These are phyloP conservation scores for Halocynthia roretzi DNA, from an alignment of 23 tunicate species.

Conservation along the genomic window DNA sequence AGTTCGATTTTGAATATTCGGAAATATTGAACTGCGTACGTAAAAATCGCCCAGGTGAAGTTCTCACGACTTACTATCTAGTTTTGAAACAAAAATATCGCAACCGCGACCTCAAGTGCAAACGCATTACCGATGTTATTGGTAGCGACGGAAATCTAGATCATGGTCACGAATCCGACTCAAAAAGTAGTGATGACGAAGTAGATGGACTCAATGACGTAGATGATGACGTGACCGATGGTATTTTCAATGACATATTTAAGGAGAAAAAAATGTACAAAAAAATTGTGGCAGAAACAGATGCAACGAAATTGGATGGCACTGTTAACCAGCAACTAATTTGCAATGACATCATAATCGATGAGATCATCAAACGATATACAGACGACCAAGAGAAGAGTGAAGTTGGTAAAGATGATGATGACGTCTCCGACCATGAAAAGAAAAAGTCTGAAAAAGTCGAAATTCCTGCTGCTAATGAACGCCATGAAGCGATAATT, in stretches of 20 bases:
- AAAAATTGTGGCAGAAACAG: not conserved
- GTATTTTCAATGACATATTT: not conserved
- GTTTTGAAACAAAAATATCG: slow-evolving; percentile 15
- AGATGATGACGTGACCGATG: slow-evolving; percentile 7
- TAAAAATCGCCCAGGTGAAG: slow-evolving; percentile 81
- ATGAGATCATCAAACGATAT: not conserved
- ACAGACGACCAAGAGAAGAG: not conserved
- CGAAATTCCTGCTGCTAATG: not conserved
- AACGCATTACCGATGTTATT: not conserved
- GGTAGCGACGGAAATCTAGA: slow-evolving; percentile 17
- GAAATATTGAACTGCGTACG: slow-evolving; percentile 62
- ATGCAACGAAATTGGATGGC: too few relatives aligned
- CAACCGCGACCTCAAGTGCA: not conserved
- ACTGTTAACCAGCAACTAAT: not conserved
- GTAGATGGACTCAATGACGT: slow-evolving; percentile 10
- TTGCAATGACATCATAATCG: not conserved
- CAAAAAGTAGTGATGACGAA: not conserved
- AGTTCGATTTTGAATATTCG: slow-evolving; percentile 25
- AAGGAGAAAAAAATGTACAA: not conserved
- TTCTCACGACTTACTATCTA: slow-evolving; percentile 84
- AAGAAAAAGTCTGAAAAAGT: not conserved
- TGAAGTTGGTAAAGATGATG: not conserved
- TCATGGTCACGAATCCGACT: slow-evolving; percentile 2
- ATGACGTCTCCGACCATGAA: not conserved
- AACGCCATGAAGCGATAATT: not conserved